Evolutionary conservation across 1,140 invertebrate genomes (phyloP), one percentile per base, ranked within the genome.

Genomic region (Archegozetes longisetosus): DNA sequence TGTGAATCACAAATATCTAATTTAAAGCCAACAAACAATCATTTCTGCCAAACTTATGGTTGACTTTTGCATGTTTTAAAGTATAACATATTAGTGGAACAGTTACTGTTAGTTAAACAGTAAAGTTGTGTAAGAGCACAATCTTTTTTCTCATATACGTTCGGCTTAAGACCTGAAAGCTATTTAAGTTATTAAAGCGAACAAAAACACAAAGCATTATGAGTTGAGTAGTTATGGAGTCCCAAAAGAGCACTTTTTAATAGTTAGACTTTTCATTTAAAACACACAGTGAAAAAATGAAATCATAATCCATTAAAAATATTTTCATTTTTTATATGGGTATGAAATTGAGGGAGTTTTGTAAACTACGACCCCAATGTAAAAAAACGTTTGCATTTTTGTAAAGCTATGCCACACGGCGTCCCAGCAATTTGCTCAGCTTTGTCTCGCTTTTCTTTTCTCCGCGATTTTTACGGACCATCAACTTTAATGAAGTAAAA

Each of bases 401-500:
- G n/a, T n/a, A 40, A 40, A 40, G 32, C 32, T 9, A 17, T 40
- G 6, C 6, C 6, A 40, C 6, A 40, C 32, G 6, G 32, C 32
- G 32, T 40, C 32, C 32, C 32, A 40, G 17, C 32, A 6, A 40
- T 40, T 17, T 9, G 32, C 32, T 40, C 32, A 17, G 32, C 32
- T 40, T 25, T 51, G 20, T 51, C 50, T 51, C 20, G 50, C 6
- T 51, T 25, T 51, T 20, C 20, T 25, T 51, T 51, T 51, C 24
- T 51, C 50, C 20, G 20, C 50, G 20, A 51, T 51, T 51, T 51
- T 51, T 25, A 51, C 50, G 50, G 50, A 51, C 50, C 50, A 51
- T 51, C 50, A 51, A 51, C 50, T 51, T 20, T 51, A 51, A 51
- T 51, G 50, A 51, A 51, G 50, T 51, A 51, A 51, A 51, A 51